Percentiles rank a stretch among this genome's conserved stretches.
Conservation (phyloP, 2,113 vertebrate species). For the Orthonyx spaldingii region DNA sequence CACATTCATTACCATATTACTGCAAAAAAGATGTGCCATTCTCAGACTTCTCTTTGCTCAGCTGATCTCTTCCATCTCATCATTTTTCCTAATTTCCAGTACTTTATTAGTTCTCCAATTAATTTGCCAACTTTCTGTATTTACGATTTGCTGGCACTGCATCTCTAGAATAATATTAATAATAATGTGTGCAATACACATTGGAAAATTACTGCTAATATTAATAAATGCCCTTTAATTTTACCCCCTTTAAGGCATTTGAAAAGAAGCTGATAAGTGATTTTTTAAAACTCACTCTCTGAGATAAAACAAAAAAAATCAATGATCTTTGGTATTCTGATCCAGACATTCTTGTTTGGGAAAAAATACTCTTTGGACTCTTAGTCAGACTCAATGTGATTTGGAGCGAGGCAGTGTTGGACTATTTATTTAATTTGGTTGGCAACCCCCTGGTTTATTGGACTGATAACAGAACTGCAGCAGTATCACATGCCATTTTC, state of each 20-base stretch:
- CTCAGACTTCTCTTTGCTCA: not conserved
- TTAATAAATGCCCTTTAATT: not conserved
- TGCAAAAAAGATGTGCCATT: not conserved
- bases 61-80: not conserved
- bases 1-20: not conserved
- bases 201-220: not conserved
- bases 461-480: not conserved
- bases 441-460: not conserved
- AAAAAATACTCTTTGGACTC: not conserved
- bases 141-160: not conserved
- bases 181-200: not conserved
- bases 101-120: not conserved
- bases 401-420: not conserved
- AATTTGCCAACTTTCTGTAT: not conserved
- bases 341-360: not conserved
- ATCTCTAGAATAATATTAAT: not conserved
- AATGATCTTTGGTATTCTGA: not conserved
- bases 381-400: not conserved
- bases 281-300: not conserved
- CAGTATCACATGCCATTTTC: accelerated
- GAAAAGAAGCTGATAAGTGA: not conserved
- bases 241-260: not conserved
- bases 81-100: not conserved
- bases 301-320: not conserved
- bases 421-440: not conserved